These are phyloP conservation scores for Sylvilagus bachmani DNA, from an alignment of 2,113 vertebrate genomes.

Conservation along the genomic window DNA sequence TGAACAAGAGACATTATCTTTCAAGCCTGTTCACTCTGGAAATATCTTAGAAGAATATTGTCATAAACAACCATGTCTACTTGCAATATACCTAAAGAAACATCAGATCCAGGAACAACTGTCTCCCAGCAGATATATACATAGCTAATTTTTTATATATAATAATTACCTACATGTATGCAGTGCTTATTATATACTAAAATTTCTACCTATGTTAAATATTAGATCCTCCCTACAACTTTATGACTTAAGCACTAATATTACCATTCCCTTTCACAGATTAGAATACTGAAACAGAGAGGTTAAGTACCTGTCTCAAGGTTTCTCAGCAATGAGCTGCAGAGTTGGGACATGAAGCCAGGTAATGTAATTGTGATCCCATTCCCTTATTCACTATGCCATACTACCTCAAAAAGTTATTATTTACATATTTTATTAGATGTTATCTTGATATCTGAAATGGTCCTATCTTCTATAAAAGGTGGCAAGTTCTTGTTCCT, in stretches of 20 bases:
- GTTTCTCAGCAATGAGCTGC: not conserved
- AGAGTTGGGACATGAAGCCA: not conserved
- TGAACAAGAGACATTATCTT: slow-evolving; percentile 3
- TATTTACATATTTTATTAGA: slow-evolving; percentile 25
- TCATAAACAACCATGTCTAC: not conserved
- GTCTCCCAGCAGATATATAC: not conserved
- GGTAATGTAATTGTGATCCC: not conserved
- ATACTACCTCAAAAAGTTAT: not conserved
- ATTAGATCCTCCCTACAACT: not conserved
- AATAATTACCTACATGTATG: not conserved
- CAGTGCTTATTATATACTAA: not conserved
- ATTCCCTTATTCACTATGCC: not conserved
- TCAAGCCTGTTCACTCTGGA: not conserved
- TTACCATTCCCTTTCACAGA: not conserved
- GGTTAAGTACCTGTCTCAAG: not conserved
- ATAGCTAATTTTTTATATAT: not conserved
- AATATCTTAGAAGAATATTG: not conserved
- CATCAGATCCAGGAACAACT: not conserved
- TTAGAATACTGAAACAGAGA: not conserved
- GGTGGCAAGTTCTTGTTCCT: not conserved
- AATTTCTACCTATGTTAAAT: not conserved
- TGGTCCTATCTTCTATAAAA: not conserved
- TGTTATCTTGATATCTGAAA: not conserved
- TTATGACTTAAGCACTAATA: not conserved
- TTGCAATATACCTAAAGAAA: not conserved